Evolutionary conservation across 2,797 vertebrate genomes (phyloP).

Genomic region (Cygnus olor): DNA sequence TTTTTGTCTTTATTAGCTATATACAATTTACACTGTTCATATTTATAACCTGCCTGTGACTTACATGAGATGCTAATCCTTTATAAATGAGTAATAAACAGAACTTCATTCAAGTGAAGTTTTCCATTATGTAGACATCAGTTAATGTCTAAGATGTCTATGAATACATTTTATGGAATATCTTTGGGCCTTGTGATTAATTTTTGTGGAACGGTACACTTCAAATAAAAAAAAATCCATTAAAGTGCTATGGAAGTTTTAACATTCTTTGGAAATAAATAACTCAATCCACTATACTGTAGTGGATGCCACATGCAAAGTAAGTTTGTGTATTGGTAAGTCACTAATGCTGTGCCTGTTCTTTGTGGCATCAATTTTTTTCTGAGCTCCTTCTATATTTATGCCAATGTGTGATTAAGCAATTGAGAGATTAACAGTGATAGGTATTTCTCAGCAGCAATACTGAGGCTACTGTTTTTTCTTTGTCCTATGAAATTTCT

Average conservation of each 20-base stretch:
- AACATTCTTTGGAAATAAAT: neutral
- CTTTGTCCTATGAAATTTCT: neutral
- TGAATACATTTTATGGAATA: neutral
- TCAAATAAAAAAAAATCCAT: neutral
- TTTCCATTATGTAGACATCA: neutral
- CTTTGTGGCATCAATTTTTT: neutral
- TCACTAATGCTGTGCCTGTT: neutral
- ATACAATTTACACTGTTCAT: neutral
- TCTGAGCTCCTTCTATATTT: neutral
- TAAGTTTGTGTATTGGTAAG: neutral
- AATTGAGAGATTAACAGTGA: neutral
- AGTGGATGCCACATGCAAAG: neutral
- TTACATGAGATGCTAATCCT: neutral
- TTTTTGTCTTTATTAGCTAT: neutral
- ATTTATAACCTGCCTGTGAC: neutral
- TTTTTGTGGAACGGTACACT: neutral
- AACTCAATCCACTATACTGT: neutral
- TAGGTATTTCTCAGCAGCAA: neutral
- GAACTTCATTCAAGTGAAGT: neutral
- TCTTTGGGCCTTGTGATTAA: neutral
- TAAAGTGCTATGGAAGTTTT: neutral
- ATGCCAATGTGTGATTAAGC: neutral
- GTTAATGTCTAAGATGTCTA: neutral
- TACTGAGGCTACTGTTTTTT: neutral
- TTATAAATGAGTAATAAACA: neutral